Evolutionary conservation across 2,797 vertebrate genomes (phyloP), one percentile per base, ranked within the genome.

Genomic region (Rhinatrema bivittatum): DNA sequence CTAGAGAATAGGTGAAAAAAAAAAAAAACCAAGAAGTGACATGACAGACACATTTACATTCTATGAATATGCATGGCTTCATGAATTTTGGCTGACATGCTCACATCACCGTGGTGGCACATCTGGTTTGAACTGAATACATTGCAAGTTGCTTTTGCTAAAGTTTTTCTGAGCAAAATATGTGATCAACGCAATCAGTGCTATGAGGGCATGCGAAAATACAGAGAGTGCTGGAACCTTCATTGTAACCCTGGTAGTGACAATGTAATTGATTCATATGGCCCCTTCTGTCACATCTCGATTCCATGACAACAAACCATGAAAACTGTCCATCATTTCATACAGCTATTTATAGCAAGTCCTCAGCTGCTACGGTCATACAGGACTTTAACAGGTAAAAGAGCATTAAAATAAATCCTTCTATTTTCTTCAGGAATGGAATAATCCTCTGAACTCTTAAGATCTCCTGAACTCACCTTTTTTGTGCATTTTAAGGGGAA

Each of bases 331-430:
- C 65, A 60, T 78, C 63, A 66, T 67, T 64, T 54, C 42, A 49
- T 45, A 33, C 28, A 61, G 71, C 78, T 90, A 88, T 87, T 87
- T 87, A 86, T 88, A 81, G 82, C 74, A 26, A 16, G 59, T 51
- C 47, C 65, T 72, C 70, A 81, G 78, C 74, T 79, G 72, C 48
- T 49, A 70, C n/a, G n/a, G n/a, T n/a, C n/a, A n/a, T n/a, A n/a
- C n/a, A n/a, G n/a, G n/a, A n/a, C n/a, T n/a, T n/a, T n/a, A n/a
- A n/a, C n/a, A n/a, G n/a, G n/a, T n/a, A n/a, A n/a, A n/a, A n/a
- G n/a, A n/a, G n/a, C n/a, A n/a, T n/a, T n/a, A n/a, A n/a, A n/a
- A n/a, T n/a, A n/a, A n/a, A n/a, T n/a, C n/a, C n/a, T n/a, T n/a
- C n/a, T n/a, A n/a, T n/a, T n/a, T n/a, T n/a, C n/a, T n/a, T n/a